Conservation (phyloP, 2,888 invertebrate genomes). For the Rhagonycha lutea region DNA sequence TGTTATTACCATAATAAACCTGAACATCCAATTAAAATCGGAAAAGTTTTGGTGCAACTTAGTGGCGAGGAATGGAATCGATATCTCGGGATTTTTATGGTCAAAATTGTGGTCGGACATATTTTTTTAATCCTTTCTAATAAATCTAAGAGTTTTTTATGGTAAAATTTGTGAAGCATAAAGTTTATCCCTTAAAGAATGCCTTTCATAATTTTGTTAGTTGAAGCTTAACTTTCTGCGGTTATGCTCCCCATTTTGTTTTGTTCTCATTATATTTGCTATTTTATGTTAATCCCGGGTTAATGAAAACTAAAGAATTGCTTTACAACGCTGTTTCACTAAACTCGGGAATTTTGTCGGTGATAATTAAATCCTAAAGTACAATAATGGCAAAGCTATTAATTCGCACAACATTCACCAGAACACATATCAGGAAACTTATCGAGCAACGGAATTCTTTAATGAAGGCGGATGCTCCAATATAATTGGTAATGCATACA, state of each 20-base stretch:
- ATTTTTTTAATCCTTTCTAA: not conserved
- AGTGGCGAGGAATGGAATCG: not conserved
- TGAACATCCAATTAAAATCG: not conserved
- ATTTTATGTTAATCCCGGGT: not conserved
- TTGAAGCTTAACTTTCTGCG: not conserved
- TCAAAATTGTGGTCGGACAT: not conserved
- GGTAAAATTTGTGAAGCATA: not conserved
- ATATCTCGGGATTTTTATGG: not conserved
- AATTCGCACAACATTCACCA: conserved; percentile 16
- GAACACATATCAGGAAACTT: conserved; percentile 18
- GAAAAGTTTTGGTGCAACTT: not conserved
- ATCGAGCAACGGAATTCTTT: conserved; percentile 32
- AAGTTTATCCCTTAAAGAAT: not conserved
- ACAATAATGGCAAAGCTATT: conserved; percentile 18
- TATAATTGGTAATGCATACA: conserved; percentile 31
- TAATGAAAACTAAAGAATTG: not conserved
- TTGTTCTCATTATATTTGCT: not conserved
- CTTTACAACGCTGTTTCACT: not conserved
- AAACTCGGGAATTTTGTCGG: not conserved
- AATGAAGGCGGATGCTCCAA: conserved; percentile 35
- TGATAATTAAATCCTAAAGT: conserved; percentile 22
- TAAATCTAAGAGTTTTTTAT: not conserved
- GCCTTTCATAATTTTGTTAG: not conserved
- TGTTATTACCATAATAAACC: not conserved
- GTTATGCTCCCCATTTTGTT: not conserved